Conservation (phyloP, 2,797 vertebrate genomes). For the Cirrhinus molitorella region DNA sequence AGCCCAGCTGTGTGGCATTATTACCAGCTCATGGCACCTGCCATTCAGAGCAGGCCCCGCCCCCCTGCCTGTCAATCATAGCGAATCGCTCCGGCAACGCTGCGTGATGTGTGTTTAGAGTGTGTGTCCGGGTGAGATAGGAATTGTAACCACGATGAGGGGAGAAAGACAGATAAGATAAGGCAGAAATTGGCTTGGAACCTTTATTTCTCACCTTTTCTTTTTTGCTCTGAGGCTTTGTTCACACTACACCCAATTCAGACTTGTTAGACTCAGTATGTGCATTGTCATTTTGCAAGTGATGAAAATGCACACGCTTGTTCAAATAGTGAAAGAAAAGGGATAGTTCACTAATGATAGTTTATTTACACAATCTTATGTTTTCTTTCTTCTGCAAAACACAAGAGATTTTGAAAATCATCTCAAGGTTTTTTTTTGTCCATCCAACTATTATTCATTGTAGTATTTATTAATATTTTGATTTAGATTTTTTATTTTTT, state of each 20-base stretch:
- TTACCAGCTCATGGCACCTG: slow-evolving; percentile 84
- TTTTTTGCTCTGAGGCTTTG: slow-evolving; percentile 2
- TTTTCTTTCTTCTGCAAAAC: not conserved
- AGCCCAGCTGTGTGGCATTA: slow-evolving; percentile 81
- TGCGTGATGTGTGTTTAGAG: slow-evolving; percentile 34
- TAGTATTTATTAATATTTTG: not conserved
- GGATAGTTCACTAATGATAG: slow-evolving; percentile 3
- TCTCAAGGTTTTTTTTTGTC: not conserved
- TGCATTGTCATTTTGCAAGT: not conserved
- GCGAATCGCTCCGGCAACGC: slow-evolving; percentile 40
- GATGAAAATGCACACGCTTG: not conserved
- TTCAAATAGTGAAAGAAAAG: not conserved
- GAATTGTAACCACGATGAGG: slow-evolving; percentile 27
- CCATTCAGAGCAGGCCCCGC: slow-evolving; percentile 65
- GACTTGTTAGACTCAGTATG: not conserved
- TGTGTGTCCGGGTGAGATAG: slow-evolving; percentile 44
- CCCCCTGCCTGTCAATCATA: slow-evolving; percentile 53
- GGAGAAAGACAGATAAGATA: slow-evolving; percentile 32
- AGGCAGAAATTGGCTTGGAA: slow-evolving; percentile 39
- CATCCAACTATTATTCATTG: not conserved
- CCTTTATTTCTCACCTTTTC: slow-evolving; percentile 18
- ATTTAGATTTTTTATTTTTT: not conserved
- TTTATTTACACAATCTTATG: not conserved
- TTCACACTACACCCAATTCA: slow-evolving; percentile 17
- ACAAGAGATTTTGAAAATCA: not conserved